Percentiles rank a stretch among this genome's conserved stretches.
Conservation (phyloP, 2,888 invertebrate genomes). For the Ennomos erosarius region DNA sequence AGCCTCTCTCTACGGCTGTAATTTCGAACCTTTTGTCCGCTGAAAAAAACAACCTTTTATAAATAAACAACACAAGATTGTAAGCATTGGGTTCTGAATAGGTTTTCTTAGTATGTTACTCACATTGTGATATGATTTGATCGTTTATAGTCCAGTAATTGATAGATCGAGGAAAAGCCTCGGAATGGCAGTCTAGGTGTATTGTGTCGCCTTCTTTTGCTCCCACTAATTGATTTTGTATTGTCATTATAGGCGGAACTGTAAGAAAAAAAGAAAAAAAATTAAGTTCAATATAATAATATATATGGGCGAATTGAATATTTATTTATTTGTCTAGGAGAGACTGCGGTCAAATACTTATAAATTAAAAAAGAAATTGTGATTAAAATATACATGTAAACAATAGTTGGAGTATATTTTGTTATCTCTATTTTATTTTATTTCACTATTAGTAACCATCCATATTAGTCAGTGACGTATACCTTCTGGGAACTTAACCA, state of each 20-base stretch:
- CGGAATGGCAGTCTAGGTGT: slow-evolving; percentile 90
- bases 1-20: slow-evolving; percentile 84
- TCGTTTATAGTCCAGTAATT: slow-evolving; percentile 92
- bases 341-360: neutral
- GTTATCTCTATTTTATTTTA: no score
- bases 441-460: no score
- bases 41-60: slow-evolving; percentile 46
- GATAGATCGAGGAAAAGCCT: slow-evolving; percentile 91
- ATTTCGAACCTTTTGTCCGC: slow-evolving; percentile 84
- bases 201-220: slow-evolving; percentile 89
- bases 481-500: slow-evolving; percentile 3
- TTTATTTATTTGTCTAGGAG: no score
- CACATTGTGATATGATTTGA: slow-evolving; percentile 89
- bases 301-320: no score
- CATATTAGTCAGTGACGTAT: neutral
- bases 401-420: no score
- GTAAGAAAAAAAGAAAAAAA: slow-evolving; percentile 53
- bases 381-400: no score
- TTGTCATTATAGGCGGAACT: slow-evolving; percentile 92
- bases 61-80: slow-evolving; percentile 18
- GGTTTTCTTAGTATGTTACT: slow-evolving; percentile 47
- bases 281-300: neutral
- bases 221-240: slow-evolving; percentile 91
- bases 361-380: no score
- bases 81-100: slow-evolving; percentile 8